Conservation (phyloP, 1,140 invertebrate species). For the Cotesia vestalis region DNA sequence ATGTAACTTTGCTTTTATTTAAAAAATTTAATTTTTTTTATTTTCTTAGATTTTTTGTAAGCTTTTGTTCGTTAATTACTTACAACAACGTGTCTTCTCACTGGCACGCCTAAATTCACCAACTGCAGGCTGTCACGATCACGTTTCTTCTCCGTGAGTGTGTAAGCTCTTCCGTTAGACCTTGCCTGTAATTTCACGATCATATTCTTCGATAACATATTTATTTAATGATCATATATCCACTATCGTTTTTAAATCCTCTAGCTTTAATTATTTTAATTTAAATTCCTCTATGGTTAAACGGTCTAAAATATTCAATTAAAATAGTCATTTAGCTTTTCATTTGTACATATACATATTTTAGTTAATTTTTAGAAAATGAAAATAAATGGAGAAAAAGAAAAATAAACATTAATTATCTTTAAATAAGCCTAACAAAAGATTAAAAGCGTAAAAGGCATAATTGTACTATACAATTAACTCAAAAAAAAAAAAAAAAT, state of each 20-base stretch:
- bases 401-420: no score
- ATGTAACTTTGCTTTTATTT: conserved; percentile 10
- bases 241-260: neutral
- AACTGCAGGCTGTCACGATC: conserved; percentile 58
- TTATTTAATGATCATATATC: neutral
- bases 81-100: conserved; percentile 55
- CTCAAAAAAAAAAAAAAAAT: no score
- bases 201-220: neutral
- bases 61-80: conserved; percentile 46
- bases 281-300: neutral
- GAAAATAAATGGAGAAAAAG: no score
- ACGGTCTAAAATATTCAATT: no score
- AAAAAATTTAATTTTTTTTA: neutral
- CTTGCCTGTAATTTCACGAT: conserved; percentile 59
- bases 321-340: no score
- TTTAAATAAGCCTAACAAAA: no score
- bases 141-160: conserved; percentile 53
- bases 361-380: no score
- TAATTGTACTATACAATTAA: no score
- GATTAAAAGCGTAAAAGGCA: no score
- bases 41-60: conserved; percentile 11
- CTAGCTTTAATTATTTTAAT: neutral
- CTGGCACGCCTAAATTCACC: conserved; percentile 58
- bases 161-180: conserved; percentile 53
- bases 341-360: no score